A percentile compares a stretch with the other conserved stretches of the same genome.
These are phyloP conservation scores for Drosophila navojoa DNA, from an alignment of 1,140 invertebrate genomes.

Conservation along the genomic window DNA sequence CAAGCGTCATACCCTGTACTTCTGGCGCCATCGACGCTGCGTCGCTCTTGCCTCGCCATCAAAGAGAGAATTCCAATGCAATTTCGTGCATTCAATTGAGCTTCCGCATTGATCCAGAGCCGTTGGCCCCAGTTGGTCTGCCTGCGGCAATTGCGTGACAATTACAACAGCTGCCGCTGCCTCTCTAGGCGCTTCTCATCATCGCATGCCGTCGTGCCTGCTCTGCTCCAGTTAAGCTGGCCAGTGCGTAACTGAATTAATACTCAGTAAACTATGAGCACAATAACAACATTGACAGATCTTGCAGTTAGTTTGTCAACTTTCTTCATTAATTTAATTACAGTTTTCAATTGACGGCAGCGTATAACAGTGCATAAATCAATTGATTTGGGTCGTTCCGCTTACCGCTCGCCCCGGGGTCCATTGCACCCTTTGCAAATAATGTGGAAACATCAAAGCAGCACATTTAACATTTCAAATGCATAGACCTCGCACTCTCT, in stretches of 20 bases:
- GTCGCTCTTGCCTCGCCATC: not conserved
- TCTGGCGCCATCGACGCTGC: not conserved
- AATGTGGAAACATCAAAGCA: constrained; percentile 26
- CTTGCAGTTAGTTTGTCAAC: constrained; percentile 33
- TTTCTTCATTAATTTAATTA: constrained; percentile 74
- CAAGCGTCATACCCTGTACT: not conserved
- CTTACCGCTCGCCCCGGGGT: not conserved
- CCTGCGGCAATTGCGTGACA: constrained; percentile 54
- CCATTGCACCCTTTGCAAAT: constrained; percentile 33
- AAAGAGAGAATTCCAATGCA: constrained; percentile 13
- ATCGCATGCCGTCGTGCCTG: constrained; percentile 54
- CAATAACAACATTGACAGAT: constrained; percentile 12
- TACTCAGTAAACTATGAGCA: not conserved
- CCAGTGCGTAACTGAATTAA: constrained; percentile 70
- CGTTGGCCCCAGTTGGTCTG: constrained; percentile 46
- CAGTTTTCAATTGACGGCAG: constrained; percentile 63
- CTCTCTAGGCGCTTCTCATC: constrained; percentile 28
- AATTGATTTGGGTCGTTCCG: constrained; percentile 67
- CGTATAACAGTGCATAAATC: constrained; percentile 70
- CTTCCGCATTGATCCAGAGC: constrained; percentile 61
- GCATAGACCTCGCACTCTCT: not conserved
- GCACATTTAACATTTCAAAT: constrained; percentile 7
- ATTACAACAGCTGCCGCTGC: constrained; percentile 29
- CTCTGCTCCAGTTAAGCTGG: constrained; percentile 29
- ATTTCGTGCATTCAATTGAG: constrained; percentile 17